A percentile compares a stretch with the other conserved stretches of the same genome.
These are phyloP conservation scores for Philopedon plagiatum DNA, from an alignment of 2,888 invertebrate species.

Conservation along the genomic window DNA sequence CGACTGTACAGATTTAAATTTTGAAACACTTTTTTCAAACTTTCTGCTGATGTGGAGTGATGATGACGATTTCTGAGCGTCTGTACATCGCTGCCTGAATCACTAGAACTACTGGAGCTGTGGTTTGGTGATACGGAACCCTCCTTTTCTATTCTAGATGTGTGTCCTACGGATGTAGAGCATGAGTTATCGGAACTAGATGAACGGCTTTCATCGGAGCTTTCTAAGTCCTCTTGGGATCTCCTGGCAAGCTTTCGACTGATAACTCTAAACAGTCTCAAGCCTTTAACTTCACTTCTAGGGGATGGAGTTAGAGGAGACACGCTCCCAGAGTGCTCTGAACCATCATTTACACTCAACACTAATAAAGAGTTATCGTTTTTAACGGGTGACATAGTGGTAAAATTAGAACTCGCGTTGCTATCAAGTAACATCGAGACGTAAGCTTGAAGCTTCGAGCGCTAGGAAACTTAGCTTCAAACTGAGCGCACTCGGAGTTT, in stretches of 20 bases:
- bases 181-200: conserved; percentile 68
- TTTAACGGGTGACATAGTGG: conserved; percentile 15
- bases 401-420: background rate
- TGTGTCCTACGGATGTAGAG: conserved; percentile 52
- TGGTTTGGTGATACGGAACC: conserved; percentile 66
- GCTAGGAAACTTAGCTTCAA: background rate
- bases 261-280: conserved; percentile 77
- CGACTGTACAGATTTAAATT: conserved; percentile 75
- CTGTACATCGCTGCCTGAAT: conserved; percentile 73
- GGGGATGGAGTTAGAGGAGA: conserved; percentile 72
- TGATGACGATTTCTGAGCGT: conserved; percentile 65
- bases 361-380: conserved; percentile 32
- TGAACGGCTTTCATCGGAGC: conserved; percentile 68
- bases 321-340: conserved; percentile 59
- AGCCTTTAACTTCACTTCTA: conserved; percentile 73
- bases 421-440: conserved; percentile 9
- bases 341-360: conserved; percentile 28
- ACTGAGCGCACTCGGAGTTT: conserved; percentile 24
- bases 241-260: conserved; percentile 75
- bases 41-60: conserved; percentile 72
- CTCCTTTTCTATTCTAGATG: conserved; percentile 61
- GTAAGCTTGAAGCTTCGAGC: conserved; percentile 1
- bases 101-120: conserved; percentile 74
- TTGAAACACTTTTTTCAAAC: conserved; percentile 81
- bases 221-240: conserved; percentile 69